Evolutionary conservation across 1,140 invertebrate species (phyloP).

Genomic region (Apis laboriosa): DNA sequence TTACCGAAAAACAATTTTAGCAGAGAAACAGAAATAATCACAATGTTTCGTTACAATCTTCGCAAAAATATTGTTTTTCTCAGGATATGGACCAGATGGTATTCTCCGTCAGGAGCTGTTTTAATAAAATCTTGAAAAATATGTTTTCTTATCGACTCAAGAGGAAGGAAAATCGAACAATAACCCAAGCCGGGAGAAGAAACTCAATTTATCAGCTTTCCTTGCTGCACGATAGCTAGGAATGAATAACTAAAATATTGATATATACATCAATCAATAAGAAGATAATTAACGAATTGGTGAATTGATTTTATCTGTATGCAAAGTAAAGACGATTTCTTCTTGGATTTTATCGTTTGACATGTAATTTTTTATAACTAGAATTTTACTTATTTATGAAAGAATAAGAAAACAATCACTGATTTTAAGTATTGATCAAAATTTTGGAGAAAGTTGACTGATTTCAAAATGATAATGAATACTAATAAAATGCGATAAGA

Average conservation of each 20-base stretch:
- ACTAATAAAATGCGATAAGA: too few relatives aligned
- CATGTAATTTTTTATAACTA: neutral
- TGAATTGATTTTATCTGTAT: neutral
- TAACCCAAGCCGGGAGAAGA: neutral
- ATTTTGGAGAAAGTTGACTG: neutral
- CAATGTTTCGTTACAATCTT: neutral
- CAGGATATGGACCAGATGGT: slow-evolving; percentile 21
- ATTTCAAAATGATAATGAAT: neutral
- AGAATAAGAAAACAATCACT: neutral
- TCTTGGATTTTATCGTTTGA: neutral
- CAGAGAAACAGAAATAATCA: too few relatives aligned
- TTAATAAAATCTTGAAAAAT: slow-evolving; percentile 33
- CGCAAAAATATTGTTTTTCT: slow-evolving; percentile 9
- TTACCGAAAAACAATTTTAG: too few relatives aligned
- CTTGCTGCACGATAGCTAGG: neutral
- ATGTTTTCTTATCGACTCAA: slow-evolving; percentile 23
- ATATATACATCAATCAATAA: neutral
- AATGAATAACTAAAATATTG: slow-evolving; percentile 4
- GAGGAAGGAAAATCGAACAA: slow-evolving; percentile 10
- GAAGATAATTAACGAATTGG: slow-evolving; percentile 14
- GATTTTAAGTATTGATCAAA: too few relatives aligned
- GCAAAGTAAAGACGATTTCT: neutral
- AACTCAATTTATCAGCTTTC: slow-evolving; percentile 16
- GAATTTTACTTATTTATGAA: neutral
- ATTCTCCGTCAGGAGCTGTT: neutral